Evolutionary conservation across 2,888 invertebrate species (phyloP), one percentile per base, ranked within the genome.

Genomic region (Camptogramma bilineatum): DNA sequence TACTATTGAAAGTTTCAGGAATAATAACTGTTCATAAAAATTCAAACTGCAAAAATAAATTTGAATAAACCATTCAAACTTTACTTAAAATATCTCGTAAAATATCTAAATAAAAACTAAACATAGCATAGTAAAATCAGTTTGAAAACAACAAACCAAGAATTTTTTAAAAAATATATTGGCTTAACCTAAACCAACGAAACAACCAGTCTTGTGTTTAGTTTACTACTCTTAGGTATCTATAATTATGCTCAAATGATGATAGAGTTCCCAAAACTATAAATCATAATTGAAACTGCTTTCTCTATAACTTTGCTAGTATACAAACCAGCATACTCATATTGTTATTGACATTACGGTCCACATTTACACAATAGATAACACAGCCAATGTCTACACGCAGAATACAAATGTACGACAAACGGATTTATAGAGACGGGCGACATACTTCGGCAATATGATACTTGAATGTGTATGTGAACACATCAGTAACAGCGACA

Each of bases 351-450:
- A 79, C 83, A 81, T 81, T 81, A 79, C 83, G 79, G 83, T 80
- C 76, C 74, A 82, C 83, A 84, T 87, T 80, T 71, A 85, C 83
- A 88, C 87, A 87, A 87, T 83, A 86, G 85, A 87, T 87, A 88
- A 87, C 83, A 78, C 66, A 69, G 64, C 59, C 65, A 70, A 70
- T 72, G 58, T 57, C 17, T 46, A 67, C 77, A 79, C 73, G 72
- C 73, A 75, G 86, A 84, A 87, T 86, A 88, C 86, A 85, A 86
- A 88, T 84, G 78, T 71, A 78, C 79, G 73, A 76, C 80, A 77
- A 85, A 84, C 83, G 77, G 84, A 81, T 73, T 69, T 66, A 77
- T 79, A 78, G 75, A 74, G 76, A 73, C 71, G 28, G 7, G 51
- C 80, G 83, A 79, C 82, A 82, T 75, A 83, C 81, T 79, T 80